Base-by-base conservation (phyloP, 2,113 vertebrate genomes). In the Stictonetta naevosa region DNA sequence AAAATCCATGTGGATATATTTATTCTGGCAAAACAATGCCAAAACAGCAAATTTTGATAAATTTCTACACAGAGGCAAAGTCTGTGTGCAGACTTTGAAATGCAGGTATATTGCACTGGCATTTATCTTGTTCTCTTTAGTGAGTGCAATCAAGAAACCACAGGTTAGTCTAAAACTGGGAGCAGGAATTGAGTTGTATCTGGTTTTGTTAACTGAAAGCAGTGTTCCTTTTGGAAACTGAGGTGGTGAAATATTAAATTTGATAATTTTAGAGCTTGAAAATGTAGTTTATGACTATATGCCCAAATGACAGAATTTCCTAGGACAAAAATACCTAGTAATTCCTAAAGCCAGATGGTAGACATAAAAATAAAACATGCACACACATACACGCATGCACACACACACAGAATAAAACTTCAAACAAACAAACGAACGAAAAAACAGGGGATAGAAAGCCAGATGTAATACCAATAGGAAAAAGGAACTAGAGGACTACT, bases 231-330 rank as follows among this genome's bases (percentile, higher is more conserved):
- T 15, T 83, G 88, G 76, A 93, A 96, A 88, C 17, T 5, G 68
- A 58, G 50, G 34, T 64, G 34, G 53, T 66, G 62, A 96, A 93
- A 90, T 86, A 91, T n/a, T 92, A 75, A 85, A 86, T 82, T 55
- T 69, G 20, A 36, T 92, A 53, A 96, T 95, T 96, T 92, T 90
- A 94, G 88, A 95, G 80, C 80, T 62, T 64, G 71, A 71, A 92
- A 85, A 46, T 42, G 77, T 29, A 73, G 58, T 83, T 95, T 90
- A 92, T 78, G 48, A 86, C 73, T 86, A 6, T 28, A 62, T 28
- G 25, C 42, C 68, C 55, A 66, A 80, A 72, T 77, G 78, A 90
- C 74, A 89, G 17, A 84, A 90, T n/a, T 83, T 82, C 67, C 79
- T 55, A 40, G 44, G 40, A 64, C 79, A 90, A 79, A 95, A 63